phyloP scores from a whole-genome alignment of 2,888 invertebrate species.

The Drosophila macrospina region DNA sequence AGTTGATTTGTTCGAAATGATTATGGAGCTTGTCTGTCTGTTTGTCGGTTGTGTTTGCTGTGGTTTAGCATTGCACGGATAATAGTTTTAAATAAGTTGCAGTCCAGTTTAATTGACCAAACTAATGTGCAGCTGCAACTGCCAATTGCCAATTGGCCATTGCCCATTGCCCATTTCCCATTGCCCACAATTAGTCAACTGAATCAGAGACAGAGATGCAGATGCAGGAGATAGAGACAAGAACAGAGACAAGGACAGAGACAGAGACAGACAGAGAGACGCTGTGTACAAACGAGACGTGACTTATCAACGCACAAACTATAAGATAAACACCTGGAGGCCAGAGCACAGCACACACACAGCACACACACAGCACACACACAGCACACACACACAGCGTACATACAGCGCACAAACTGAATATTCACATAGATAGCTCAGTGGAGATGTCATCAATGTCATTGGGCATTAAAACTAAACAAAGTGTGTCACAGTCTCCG shows the following conservation, averaged over 20 bases:
- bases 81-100: slow-evolving; percentile 73
- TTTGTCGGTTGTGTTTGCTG: slow-evolving; percentile 51
- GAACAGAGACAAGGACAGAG: too few relatives aligned
- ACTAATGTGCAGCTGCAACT: slow-evolving; percentile 47
- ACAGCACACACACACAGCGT: neutral
- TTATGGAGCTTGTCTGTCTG: slow-evolving; percentile 59
- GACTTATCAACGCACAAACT: slow-evolving; percentile 63
- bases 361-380: neutral
- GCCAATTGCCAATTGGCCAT: neutral
- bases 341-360: slow-evolving; percentile 10
- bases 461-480: slow-evolving; percentile 59
- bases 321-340: slow-evolving; percentile 56
- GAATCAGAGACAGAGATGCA: neutral
- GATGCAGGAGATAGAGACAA: neutral
- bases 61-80: slow-evolving; percentile 47
- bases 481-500: slow-evolving; percentile 53
- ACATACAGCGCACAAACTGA: slow-evolving; percentile 4
- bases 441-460: slow-evolving; percentile 51
- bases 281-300: slow-evolving; percentile 58
- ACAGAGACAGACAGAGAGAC: too few relatives aligned
- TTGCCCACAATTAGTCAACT: slow-evolving; percentile 41
- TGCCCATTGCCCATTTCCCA: neutral
- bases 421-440: slow-evolving; percentile 2
- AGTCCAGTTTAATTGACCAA: slow-evolving; percentile 69
- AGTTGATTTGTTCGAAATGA: slow-evolving; percentile 77